These are phyloP conservation scores for Rhynchotus rufescens DNA, from an alignment of 2,797 vertebrate genomes.

Conservation along the genomic window DNA sequence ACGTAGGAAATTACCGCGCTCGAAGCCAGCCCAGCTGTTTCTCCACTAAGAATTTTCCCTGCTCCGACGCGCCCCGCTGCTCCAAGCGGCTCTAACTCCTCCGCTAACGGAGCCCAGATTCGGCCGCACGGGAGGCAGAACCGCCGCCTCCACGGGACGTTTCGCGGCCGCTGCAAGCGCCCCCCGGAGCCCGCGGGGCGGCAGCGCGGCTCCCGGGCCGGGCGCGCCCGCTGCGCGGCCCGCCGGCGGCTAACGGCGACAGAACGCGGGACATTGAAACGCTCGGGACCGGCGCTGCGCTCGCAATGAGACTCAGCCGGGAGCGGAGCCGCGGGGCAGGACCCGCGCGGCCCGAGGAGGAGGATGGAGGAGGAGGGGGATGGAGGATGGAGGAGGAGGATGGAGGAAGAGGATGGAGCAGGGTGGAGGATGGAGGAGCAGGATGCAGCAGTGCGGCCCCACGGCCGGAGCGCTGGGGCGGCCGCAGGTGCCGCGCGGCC, in stretches of 20 bases:
- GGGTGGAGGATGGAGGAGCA: too few relatives aligned
- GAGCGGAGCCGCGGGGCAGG: not conserved
- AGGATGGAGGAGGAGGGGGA: too few relatives aligned
- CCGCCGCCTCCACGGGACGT: not conserved
- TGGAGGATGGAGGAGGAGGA: too few relatives aligned
- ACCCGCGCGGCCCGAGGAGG: not conserved
- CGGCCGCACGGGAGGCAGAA: not conserved
- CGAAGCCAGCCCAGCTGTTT: not conserved
- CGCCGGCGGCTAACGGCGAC: conserved; percentile 40
- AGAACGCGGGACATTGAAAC: not conserved
- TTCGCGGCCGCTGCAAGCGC: too few relatives aligned
- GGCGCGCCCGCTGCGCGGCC: conserved; percentile 23
- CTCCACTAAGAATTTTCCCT: not conserved
- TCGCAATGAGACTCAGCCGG: not conserved
- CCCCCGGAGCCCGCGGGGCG: too few relatives aligned
- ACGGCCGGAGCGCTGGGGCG: not conserved
- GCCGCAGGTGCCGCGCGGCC: conserved; percentile 43
- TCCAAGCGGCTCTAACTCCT: not conserved
- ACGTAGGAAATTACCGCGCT: not conserved
- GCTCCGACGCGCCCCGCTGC: not conserved
- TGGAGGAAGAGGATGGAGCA: not conserved
- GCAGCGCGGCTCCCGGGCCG: conserved; percentile 3
- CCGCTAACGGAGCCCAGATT: not conserved
- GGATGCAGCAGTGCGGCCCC: too few relatives aligned
- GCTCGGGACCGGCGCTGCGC: too few relatives aligned